Percentiles rank a stretch among this genome's conserved stretches.
phyloP scores from a whole-genome alignment of 2,113 vertebrate species.

The Neodon shergylaensis region DNA sequence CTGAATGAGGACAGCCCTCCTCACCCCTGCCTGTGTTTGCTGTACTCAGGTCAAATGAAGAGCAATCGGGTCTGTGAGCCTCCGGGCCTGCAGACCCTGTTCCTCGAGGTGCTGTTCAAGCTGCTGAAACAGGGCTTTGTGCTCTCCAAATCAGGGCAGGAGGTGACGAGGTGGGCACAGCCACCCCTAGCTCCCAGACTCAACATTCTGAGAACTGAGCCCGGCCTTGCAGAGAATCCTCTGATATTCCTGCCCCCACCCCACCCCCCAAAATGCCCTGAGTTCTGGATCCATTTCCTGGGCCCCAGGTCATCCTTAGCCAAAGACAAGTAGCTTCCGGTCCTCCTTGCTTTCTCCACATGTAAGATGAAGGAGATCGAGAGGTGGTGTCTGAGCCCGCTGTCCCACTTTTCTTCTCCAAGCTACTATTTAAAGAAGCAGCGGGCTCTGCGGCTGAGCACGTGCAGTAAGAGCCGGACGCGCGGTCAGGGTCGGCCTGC shows the following conservation, averaged over 20 bases:
- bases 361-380: not conserved
- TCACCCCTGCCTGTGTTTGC: not conserved
- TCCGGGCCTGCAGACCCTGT: conserved; percentile 58
- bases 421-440: conserved; percentile 63
- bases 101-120: conserved; percentile 67
- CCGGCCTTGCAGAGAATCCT: not conserved
- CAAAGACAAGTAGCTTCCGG: not conserved
- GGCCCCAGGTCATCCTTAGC: not conserved
- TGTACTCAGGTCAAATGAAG: conserved; percentile 34
- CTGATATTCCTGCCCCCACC: not conserved
- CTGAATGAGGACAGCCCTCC: not conserved
- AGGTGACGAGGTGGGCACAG: conserved; percentile 54
- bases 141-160: not conserved
- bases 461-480: not conserved
- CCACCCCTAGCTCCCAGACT: not conserved
- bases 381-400: not conserved
- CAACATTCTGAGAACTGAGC: not conserved
- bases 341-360: not conserved
- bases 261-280: not conserved
- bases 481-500: not conserved
- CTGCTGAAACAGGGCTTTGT: conserved; percentile 51
- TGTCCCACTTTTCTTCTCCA: not conserved
- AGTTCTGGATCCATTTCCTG: not conserved
- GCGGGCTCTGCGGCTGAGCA: not conserved
- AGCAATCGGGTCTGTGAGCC: not conserved